A percentile compares a stretch with the other conserved stretches of the same genome.
phyloP scores from a whole-genome alignment of 2,113 vertebrate species.

The Catharus bicknelli region DNA sequence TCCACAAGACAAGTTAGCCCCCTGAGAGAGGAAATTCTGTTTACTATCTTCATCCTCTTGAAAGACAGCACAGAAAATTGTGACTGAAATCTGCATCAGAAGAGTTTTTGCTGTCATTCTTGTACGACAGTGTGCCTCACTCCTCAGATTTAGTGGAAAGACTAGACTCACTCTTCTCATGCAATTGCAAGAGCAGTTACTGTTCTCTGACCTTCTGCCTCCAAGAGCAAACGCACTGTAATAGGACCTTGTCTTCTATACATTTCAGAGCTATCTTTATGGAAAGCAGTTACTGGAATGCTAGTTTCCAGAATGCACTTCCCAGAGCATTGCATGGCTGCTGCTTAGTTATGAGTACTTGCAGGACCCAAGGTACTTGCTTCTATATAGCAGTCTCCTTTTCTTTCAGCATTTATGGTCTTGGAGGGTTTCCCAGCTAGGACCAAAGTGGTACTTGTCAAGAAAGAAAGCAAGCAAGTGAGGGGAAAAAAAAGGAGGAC shows the following conservation, averaged over 20 bases:
- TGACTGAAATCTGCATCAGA: background rate
- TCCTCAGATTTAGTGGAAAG: background rate
- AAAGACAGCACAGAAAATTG: background rate
- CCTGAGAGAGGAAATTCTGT: background rate
- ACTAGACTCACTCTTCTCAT: background rate
- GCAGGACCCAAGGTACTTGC: no score
- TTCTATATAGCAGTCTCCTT: background rate
- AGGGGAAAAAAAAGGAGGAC: background rate
- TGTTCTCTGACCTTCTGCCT: background rate
- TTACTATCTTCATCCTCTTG: background rate
- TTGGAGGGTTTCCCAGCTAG: background rate
- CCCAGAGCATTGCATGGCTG: background rate
- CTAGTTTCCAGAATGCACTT: background rate
- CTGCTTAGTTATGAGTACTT: background rate
- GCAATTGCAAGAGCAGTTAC: background rate
- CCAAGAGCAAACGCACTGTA: background rate
- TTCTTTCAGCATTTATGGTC: background rate
- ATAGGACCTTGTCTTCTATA: background rate
- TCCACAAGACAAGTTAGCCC: background rate
- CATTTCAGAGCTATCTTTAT: background rate
- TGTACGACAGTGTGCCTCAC: fast-evolving
- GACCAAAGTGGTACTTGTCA: background rate
- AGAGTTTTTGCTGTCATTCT: background rate
- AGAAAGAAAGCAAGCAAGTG: background rate
- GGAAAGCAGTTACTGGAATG: background rate